A percentile compares a stretch with the other conserved stretches of the same genome.
These are phyloP conservation scores for Strigops habroptila DNA, from an alignment of 2,113 vertebrate species.

Conservation along the genomic window DNA sequence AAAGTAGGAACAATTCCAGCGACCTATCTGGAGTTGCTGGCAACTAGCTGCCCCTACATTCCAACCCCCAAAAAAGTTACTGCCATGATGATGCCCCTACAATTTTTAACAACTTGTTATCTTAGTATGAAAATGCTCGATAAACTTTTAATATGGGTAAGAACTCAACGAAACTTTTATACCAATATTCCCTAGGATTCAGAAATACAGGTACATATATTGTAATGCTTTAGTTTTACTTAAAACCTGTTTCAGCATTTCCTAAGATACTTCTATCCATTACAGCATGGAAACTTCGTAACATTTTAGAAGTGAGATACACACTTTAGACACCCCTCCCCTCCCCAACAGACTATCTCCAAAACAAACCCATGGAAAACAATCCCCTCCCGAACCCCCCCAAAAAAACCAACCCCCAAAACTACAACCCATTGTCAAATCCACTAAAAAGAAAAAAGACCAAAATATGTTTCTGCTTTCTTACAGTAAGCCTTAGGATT, in stretches of 20 bases:
- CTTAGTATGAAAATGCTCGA: not conserved
- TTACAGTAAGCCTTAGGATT: not conserved
- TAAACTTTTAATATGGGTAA: not conserved
- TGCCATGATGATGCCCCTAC: not conserved
- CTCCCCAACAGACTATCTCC: not conserved
- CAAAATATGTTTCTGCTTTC: not conserved
- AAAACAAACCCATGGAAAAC: not conserved
- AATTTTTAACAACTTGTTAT: not conserved
- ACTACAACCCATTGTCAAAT: not conserved
- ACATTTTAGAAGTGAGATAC: not conserved
- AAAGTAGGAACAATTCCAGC: not conserved
- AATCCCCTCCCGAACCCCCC: not conserved
- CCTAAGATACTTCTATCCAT: not conserved
- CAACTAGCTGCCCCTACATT: not conserved
- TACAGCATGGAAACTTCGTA: not conserved
- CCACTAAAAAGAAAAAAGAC: not conserved
- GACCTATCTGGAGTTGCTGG: not conserved
- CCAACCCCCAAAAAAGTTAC: not conserved
- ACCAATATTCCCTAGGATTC: not conserved
- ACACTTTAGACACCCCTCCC: not conserved
- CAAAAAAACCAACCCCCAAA: not conserved
- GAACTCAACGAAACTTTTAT: not conserved
- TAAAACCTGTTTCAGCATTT: slow-evolving; percentile 17
- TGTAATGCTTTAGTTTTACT: not conserved
- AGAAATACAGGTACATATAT: not conserved